Conservation (phyloP, 2,797 vertebrate genomes). For the Clarias laeviceps region DNA sequence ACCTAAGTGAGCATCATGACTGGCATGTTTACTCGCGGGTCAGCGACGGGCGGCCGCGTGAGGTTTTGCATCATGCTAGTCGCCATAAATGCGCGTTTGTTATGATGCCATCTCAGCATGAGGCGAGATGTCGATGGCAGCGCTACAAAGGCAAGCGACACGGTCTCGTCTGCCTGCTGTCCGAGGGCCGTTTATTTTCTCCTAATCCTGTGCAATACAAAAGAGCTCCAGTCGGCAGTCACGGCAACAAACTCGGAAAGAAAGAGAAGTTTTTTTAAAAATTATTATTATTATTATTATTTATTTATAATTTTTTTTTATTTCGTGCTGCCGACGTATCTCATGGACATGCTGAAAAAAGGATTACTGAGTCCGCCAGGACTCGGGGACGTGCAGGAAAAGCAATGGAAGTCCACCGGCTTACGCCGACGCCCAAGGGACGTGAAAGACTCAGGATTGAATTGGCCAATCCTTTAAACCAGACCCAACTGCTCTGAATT, state of each 20-base stretch:
- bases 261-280: background rate
- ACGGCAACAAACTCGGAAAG: constrained; percentile 47
- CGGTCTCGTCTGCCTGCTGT: constrained; percentile 45
- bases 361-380: constrained; percentile 53
- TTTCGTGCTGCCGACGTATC: constrained; percentile 22
- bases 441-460: constrained; percentile 31
- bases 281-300: too few relatives aligned
- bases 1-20: constrained; percentile 32
- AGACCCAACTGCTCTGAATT: constrained; percentile 49
- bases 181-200: constrained; percentile 53
- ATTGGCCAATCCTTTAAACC: constrained; percentile 57
- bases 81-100: constrained; percentile 24
- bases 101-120: constrained; percentile 51
- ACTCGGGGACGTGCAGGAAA: constrained; percentile 43
- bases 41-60: constrained; percentile 11
- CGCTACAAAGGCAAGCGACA: constrained; percentile 48
- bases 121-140: constrained; percentile 55
- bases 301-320: background rate
- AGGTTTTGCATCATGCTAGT: constrained; percentile 4
- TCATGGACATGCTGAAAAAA: constrained; percentile 48
- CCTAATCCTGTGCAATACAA: constrained; percentile 61
- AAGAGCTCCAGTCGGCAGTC: constrained; percentile 50
- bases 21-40: constrained; percentile 31
- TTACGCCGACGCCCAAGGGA: constrained; percentile 47
- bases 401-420: constrained; percentile 51